Evolutionary conservation across 2,888 invertebrate genomes (phyloP).

Genomic region (Apodemia hepburni): DNA sequence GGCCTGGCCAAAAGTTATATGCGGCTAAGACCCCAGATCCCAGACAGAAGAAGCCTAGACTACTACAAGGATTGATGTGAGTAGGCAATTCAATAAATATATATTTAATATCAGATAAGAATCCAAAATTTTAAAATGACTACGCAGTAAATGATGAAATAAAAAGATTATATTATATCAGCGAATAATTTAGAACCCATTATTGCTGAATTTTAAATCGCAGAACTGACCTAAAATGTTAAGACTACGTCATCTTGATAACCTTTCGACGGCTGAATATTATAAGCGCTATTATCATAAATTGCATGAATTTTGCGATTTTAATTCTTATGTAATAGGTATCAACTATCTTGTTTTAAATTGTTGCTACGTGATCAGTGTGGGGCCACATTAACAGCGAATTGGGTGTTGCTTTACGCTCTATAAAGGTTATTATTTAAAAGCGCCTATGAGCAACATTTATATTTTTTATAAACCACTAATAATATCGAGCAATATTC

Average conservation of each 20-base stretch:
- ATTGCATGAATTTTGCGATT: constrained; percentile 12
- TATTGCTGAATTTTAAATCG: constrained; percentile 12
- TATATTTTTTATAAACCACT: no score
- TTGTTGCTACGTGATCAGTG: neutral
- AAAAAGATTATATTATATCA: neutral
- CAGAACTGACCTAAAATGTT: constrained; percentile 16
- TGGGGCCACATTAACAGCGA: neutral
- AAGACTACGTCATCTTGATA: constrained; percentile 14
- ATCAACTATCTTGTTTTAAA: neutral
- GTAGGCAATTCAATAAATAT: no score
- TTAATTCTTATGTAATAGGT: constrained; percentile 8
- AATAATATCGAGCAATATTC: no score
- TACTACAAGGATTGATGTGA: no score
- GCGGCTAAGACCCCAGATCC: no score
- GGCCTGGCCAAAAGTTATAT: no score
- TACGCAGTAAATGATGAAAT: constrained; percentile 13
- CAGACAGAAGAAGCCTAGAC: no score
- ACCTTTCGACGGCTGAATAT: constrained; percentile 8
- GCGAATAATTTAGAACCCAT: constrained; percentile 9
- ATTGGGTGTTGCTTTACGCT: neutral
- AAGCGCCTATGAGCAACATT: no score
- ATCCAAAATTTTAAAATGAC: neutral
- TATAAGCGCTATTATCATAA: constrained; percentile 15
- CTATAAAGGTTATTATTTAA: no score
- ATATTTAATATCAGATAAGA: neutral